Percentiles rank a stretch among this genome's conserved stretches.
These are phyloP conservation scores for Thunnus thynnus DNA, from an alignment of 2,113 vertebrate genomes.

Conservation along the genomic window DNA sequence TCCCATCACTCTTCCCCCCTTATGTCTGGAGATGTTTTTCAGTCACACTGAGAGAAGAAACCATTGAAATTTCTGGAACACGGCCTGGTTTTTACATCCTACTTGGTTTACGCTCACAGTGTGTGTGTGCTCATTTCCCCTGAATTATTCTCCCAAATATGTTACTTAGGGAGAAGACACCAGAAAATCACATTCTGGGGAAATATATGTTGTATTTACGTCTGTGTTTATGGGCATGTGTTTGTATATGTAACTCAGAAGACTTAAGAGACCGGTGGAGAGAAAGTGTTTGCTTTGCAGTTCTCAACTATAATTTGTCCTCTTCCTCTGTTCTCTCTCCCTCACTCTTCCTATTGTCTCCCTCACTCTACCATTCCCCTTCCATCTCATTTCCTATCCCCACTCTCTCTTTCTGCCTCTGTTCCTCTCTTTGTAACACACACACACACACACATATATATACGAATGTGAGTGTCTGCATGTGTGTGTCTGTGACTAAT, in stretches of 20 bases:
- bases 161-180: conserved; percentile 31
- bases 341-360: neutral
- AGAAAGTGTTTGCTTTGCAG: conserved; percentile 57
- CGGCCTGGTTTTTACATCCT: conserved; percentile 9
- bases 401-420: neutral
- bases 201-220: neutral
- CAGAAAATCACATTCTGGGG: neutral
- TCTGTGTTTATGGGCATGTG: neutral
- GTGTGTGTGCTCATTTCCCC: neutral
- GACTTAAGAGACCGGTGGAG: conserved; percentile 22
- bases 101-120: neutral
- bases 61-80: conserved; percentile 27
- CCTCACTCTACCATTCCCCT: conserved; percentile 21
- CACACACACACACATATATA: too few species aligned
- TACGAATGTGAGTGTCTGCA: neutral
- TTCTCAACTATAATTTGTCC: conserved; percentile 44
- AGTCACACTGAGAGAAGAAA: conserved; percentile 6
- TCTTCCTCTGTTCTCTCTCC: neutral
- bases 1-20: neutral
- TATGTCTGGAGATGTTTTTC: conserved; percentile 2
- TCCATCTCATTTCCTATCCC: conserved; percentile 17
- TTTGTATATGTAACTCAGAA: conserved; percentile 12
- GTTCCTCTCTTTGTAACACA: too few species aligned
- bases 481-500: conserved; percentile 46
- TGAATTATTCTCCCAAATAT: neutral